Base-by-base conservation (phyloP, 2,113 vertebrate genomes). In the Maccullochella peelii region DNA sequence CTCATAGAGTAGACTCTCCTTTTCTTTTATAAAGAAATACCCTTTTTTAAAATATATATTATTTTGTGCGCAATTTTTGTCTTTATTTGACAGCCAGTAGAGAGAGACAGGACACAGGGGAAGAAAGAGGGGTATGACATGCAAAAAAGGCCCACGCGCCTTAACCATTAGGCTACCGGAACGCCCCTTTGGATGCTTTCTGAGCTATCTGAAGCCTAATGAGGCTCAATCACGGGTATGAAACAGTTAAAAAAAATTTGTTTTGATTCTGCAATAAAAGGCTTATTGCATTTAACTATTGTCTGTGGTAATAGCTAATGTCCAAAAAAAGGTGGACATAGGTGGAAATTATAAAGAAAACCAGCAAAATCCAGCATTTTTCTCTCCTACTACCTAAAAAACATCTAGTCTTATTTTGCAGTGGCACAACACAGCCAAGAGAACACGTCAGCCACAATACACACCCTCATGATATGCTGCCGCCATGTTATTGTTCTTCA, bases 381-480 rank as follows among this genome's bases (percentile, higher is more conserved):
- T 73, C 25, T 73, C 6, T 36, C 58, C 21, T 42, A 0, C 59
- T 77, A 20, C 38, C 42, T 6, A 71, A 33, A 33, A 33, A 33
- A 71, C 50, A 59, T 50, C 16, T 16, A n/a, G 69, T 55, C 21
- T 88, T 47, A 55, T 66, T 70, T 55, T 54, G n/a, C 44, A 33
- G 44, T 68, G 33, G 40, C 73, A 75, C 59, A 54, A 25, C 20
- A 50, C 52, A 74, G 54, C 36, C 61, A 69, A 84, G 50, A 7
- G 69, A 78, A 69, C n/a, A 79, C 50, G 49, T 77, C 25, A 80
- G 67, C 38, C 44, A 25, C 8, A 49, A 80, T 40, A 87, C 87
- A 86, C 89, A 66, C 86, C 89, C 89, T 80, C 23, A 38, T 83
- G 66, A 90, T 79, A 62, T 69, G 81, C 62, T 85, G 78, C 73